phyloP scores from a whole-genome alignment of 2,888 invertebrate species.

The Acanthopleura granulata region DNA sequence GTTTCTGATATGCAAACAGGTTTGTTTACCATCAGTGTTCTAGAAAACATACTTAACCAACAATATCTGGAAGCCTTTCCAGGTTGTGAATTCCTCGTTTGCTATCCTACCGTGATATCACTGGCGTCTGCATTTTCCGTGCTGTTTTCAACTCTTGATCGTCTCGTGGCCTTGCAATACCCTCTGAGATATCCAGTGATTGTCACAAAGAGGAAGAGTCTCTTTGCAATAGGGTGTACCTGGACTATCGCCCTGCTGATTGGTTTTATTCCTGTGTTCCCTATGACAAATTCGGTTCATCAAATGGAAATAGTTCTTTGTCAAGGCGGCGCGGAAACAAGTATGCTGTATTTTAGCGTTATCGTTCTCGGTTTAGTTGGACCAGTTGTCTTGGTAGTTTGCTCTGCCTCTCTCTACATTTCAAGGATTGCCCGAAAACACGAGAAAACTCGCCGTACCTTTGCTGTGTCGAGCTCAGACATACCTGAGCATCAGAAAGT shows the following conservation, averaged over 20 bases:
- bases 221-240: neutral
- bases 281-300: neutral
- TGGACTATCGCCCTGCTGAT: neutral
- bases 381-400: neutral
- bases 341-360: neutral
- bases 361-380: neutral
- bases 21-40: neutral
- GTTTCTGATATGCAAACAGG: neutral
- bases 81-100: neutral
- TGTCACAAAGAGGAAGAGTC: neutral
- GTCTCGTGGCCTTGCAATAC: neutral
- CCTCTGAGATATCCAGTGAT: neutral
- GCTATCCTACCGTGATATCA: neutral
- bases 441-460: neutral
- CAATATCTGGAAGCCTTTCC: neutral
- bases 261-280: neutral
- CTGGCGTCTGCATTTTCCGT: neutral
- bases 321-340: neutral
- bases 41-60: neutral
- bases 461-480: neutral
- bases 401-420: neutral
- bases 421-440: neutral
- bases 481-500: too few species aligned
- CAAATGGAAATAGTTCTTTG: neutral
- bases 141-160: neutral